Evolutionary conservation across 2,888 invertebrate species (phyloP), one percentile per base, ranked within the genome.

Genomic region (Ashinkailepas kermadecensis): DNA sequence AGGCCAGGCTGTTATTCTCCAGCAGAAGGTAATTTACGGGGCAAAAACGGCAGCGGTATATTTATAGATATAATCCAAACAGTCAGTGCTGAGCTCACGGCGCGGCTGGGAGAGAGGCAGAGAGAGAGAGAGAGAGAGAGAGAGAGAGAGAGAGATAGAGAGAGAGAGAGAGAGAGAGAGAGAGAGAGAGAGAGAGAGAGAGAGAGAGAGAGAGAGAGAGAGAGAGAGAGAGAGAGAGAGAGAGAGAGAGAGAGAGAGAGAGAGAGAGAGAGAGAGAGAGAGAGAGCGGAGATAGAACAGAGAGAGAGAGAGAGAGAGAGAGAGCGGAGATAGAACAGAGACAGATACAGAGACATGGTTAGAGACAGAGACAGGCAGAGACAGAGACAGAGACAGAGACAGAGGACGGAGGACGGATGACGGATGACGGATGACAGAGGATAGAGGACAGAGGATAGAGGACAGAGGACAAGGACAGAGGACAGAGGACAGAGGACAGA

Each of bases 41-140:
- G 70, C 70, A 70, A 70, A 70, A 70, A 70, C 70, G 70, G 8
- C 15, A 54, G 39, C 39, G 11, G 39, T 70, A 70, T 70, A 70
- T 70, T 70, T 70, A 70, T 70, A 70, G 70, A 70, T 70, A 54
- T 70, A 70, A 70, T 70, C 70, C 70, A 70, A 70, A 70, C 70
- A 70, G n/a, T n/a, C 21, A 21, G 9, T n/a, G 64, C 67, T 10
- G 10, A 23, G 67, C 23, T 23, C 25, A 67, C 25, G 25, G 23
- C 6, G 67, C 12, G 18, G 54, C 70, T 4, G 70, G 8, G 70
- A 18, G 12, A n/a, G 70, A 13, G 67, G 25, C 23, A 25, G 67
- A 10, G 10, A 54, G 54, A 54, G 70, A 18, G 70, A 70, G 70
- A 2, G 10, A 18, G 18, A 54, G 23, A 39, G 70, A 0, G 67